Evolutionary conservation across 2,888 invertebrate species (phyloP), one percentile per base, ranked within the genome.

Genomic region (Geotrupes spiniger): DNA sequence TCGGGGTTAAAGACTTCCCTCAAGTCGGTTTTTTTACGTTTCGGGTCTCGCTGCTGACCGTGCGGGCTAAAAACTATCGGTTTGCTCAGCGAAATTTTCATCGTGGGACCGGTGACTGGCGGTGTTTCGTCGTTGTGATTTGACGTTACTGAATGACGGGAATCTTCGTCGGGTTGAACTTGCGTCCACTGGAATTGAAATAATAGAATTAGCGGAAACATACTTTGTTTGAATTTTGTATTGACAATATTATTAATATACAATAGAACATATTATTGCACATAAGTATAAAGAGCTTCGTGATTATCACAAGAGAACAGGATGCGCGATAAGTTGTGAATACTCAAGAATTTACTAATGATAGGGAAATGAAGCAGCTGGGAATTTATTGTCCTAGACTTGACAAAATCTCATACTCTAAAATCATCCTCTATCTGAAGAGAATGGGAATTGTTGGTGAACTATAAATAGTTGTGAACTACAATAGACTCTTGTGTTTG

Each of bases 1-100:
- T 91, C 91, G 49, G 86, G 87, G 72, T 89, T 91, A 68, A 92
- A 92, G 2, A 92, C 90, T 64, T 89, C 89, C 56, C 87, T 84
- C 0, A 92, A 83, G 57, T 88, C 88, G 52, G 89, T 77, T 69
- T 87, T 89, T 73, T 87, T 89, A 63, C 71, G 63, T 58, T 86
- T 84, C 53, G 78, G 76, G 59, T 75, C 61, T 42, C 57, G 53
- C 28, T 52, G 62, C 50, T 76, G 70, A 48, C 76, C 77, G 55
- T 78, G 71, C 14, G 69, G 65, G 50, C 67, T 65, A 43, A 72
- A 68, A 2, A 69, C 65, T 36, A 69, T 68, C 2, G 74, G 73
- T 60, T 74, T 74, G 2, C 69, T 63, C 21, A 74, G 56, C n/a
- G 72, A 73, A 36, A 73, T 69, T 53, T 72, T 72, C 68, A 73